Conservation (phyloP, 2,797 vertebrate species). For the Hyperoplus lanceolatus region DNA sequence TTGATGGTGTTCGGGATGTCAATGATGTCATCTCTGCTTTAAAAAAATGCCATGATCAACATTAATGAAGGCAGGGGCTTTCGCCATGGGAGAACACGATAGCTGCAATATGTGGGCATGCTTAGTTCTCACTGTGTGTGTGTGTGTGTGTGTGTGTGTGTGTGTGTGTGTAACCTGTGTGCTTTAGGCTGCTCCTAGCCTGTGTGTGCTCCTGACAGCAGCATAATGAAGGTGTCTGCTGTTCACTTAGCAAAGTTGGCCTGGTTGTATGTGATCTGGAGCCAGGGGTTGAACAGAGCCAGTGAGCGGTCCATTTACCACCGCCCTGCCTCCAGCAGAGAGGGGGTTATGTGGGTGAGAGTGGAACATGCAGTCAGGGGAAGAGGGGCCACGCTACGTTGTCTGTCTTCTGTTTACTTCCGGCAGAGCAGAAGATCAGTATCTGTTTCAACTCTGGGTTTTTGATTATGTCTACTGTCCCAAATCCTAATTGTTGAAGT, state of each 20-base stretch:
- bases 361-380: slow-evolving; percentile 32
- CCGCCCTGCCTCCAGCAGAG: slow-evolving; percentile 37
- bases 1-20: background rate
- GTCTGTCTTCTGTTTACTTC: slow-evolving; percentile 1
- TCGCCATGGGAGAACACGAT: background rate
- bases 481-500: no score
- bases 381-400: slow-evolving; percentile 9
- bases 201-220: slow-evolving; percentile 56
- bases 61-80: slow-evolving; percentile 6
- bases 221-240: slow-evolving; percentile 73
- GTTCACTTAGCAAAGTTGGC: slow-evolving; percentile 71
- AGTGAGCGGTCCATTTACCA: slow-evolving; percentile 49
- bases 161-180: background rate
- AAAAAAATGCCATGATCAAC: background rate
- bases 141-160: background rate
- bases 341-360: slow-evolving; percentile 16
- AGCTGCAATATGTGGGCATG: slow-evolving; percentile 1
- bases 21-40: slow-evolving; percentile 8
- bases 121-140: background rate
- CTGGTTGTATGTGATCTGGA: slow-evolving; percentile 59
- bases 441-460: background rate
- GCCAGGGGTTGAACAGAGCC: slow-evolving; percentile 32
- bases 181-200: slow-evolving; percentile 26
- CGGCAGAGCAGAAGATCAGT: background rate
- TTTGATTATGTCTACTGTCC: background rate